Conservation (phyloP, 1,140 invertebrate genomes). For the Oscheius sp. region DNA sequence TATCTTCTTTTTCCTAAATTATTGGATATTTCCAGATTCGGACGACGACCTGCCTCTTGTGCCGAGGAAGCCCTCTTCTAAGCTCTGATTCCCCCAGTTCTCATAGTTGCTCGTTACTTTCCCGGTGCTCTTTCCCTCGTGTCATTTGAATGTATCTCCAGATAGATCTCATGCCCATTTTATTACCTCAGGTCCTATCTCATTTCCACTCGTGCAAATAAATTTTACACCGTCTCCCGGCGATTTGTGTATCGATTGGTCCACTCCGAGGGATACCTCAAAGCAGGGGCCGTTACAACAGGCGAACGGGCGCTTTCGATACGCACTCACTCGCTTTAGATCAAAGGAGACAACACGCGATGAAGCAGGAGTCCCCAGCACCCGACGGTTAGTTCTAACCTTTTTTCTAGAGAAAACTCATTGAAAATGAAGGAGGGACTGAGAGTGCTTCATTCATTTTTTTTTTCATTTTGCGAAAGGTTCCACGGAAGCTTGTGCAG, state of each 20-base stretch:
- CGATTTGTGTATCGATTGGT: too few species aligned
- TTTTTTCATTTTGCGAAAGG: too few species aligned
- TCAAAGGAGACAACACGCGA: neutral
- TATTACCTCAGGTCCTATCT: too few species aligned
- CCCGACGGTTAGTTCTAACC: neutral
- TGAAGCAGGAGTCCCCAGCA: constrained; percentile 1
- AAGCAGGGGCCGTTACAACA: too few species aligned
- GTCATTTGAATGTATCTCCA: too few species aligned
- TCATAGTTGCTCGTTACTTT: too few species aligned
- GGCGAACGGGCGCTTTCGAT: too few species aligned
- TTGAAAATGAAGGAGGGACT: neutral
- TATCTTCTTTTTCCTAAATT: neutral
- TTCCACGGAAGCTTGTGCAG: too few species aligned
- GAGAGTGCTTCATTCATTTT: neutral
- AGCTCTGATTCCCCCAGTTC: too few species aligned
- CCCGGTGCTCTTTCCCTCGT: too few species aligned
- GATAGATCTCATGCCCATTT: too few species aligned
- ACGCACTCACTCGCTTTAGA: neutral
- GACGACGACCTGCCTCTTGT: neutral
- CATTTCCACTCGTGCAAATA: too few species aligned
- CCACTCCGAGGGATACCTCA: neutral
- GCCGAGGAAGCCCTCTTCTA: neutral
- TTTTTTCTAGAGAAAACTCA: neutral
- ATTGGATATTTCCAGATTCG: neutral
- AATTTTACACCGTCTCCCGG: neutral